A percentile compares a stretch with the other conserved stretches of the same genome.
These are phyloP conservation scores for Tetraneura akinire DNA, from an alignment of 1,140 invertebrate species.

Conservation along the genomic window DNA sequence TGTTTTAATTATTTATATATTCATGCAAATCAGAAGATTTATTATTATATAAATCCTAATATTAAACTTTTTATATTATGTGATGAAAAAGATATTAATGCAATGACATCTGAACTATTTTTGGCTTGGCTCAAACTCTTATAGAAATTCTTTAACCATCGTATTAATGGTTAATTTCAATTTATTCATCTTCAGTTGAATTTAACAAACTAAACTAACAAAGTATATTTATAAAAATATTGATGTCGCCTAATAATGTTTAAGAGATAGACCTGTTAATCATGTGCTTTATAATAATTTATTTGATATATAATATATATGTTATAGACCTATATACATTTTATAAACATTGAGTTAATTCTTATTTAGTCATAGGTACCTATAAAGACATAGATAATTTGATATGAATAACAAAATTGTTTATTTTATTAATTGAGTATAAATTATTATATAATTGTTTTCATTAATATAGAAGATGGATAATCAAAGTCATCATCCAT, in stretches of 20 bases:
- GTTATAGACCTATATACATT: no score
- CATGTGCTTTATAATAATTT: background rate
- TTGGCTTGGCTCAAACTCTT: slow-evolving; percentile 29
- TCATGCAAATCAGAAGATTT: background rate
- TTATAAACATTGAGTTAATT: background rate
- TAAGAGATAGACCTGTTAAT: background rate
- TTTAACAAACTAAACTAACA: background rate
- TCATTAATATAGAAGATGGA: slow-evolving; percentile 29
- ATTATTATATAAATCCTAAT: no score
- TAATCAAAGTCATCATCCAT: slow-evolving; percentile 23
- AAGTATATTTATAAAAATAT: background rate
- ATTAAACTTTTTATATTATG: background rate
- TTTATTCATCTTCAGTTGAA: background rate
- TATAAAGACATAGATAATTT: no score
- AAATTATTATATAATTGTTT: background rate
- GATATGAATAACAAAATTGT: no score
- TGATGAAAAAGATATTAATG: slow-evolving; percentile 15
- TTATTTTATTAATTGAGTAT: no score
- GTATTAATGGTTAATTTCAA: slow-evolving; percentile 6
- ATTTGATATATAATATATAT: no score
- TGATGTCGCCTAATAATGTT: background rate
- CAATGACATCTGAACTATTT: slow-evolving; percentile 35
- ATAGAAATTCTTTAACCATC: slow-evolving; percentile 21
- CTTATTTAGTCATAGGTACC: background rate
- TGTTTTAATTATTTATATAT: background rate